phyloP scores from a whole-genome alignment of 2,888 invertebrate genomes.

The Neoascia interrupta region DNA sequence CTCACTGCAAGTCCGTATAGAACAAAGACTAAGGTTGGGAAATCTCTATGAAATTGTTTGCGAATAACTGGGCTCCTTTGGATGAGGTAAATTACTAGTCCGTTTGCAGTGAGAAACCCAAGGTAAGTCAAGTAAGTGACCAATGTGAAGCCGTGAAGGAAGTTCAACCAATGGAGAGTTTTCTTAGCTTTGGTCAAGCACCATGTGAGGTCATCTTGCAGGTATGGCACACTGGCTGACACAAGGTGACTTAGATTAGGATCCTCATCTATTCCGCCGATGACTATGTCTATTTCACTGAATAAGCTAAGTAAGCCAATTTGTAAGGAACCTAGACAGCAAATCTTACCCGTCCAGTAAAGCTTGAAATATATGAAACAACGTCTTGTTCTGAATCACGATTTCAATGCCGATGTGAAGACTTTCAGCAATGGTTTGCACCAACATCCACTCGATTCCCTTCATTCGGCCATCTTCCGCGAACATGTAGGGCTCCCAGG shows the following conservation, averaged over 20 bases:
- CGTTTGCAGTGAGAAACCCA: too few relatives aligned
- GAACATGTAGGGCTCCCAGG: constrained; percentile 78
- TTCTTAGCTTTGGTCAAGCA: constrained; percentile 76
- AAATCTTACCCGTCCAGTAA: constrained; percentile 75
- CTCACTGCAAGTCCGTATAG: constrained; percentile 72
- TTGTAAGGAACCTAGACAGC: too few relatives aligned
- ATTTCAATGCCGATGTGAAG: constrained; percentile 75
- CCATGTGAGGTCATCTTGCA: constrained; percentile 79
- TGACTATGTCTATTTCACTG: constrained; percentile 76
- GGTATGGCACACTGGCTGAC: constrained; percentile 76
- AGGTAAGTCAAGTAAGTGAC: constrained; percentile 28
- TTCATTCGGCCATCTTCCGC: constrained; percentile 64
- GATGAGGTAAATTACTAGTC: constrained; percentile 70
- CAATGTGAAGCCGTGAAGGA: constrained; percentile 69
- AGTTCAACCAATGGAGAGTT: constrained; percentile 75
- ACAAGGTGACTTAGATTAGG: constrained; percentile 75
- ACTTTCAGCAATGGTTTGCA: constrained; percentile 75
- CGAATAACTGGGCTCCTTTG: constrained; percentile 66
- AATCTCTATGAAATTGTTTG: constrained; percentile 58
- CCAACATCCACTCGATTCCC: constrained; percentile 77
- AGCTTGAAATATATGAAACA: constrained; percentile 75
- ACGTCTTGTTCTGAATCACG: constrained; percentile 73
- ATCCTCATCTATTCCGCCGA: constrained; percentile 78
- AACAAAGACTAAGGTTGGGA: constrained; percentile 67
- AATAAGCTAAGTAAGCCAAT: too few relatives aligned